Evolutionary conservation across 2,797 vertebrate species (phyloP), one percentile per base, ranked within the genome.

Genomic region (Brachymystax lenok): DNA sequence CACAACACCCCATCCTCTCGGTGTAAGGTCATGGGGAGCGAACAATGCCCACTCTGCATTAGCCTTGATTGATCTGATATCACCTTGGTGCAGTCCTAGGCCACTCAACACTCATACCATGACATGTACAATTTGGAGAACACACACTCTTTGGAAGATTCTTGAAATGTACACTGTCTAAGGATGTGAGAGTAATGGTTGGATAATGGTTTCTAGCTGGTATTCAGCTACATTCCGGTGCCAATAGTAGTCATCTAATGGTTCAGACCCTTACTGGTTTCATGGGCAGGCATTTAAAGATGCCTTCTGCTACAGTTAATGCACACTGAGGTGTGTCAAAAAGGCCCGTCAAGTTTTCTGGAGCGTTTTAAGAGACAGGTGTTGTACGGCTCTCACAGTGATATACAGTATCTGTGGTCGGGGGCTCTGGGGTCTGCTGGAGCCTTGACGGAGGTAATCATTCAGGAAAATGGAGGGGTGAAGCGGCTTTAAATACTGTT

Each of bases 391-490:
- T 67, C 75, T n/a, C 66, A 71, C 50, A 77, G 64, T 74, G 69
- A 75, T 68, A 76, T 73, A 46, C 40, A 46, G 40, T 24, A 74
- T 64, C 72, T 17, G 69, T 80, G 19, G 71, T 64, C 28, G 74
- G 69, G 81, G 67, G 75, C 63, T 77, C 80, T 70, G 10, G 70
- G 89, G 86, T 90, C 88, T 77, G 84, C 70, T 83, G 83, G 86
- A 84, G 85, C 81, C 81, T 89, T 91, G 93, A 92, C 90, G 89
- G 91, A 88, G 86, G 88, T 92, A 93, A 95, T 94, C 93, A 90
- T 87, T 94, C 91, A 93, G 86, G 77, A 82, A 91, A 91, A 93
- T 89, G 87, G 89, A 93, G 91, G 89, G 85, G 86, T 70, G 80
- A 85, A 85, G 87, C 84, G 77, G 85, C 86, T 89, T 93, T 92